Percentiles rank a stretch among this genome's conserved stretches.
Conservation (phyloP, 2,113 vertebrate genomes). For the Shinisaurus crocodilurus region DNA sequence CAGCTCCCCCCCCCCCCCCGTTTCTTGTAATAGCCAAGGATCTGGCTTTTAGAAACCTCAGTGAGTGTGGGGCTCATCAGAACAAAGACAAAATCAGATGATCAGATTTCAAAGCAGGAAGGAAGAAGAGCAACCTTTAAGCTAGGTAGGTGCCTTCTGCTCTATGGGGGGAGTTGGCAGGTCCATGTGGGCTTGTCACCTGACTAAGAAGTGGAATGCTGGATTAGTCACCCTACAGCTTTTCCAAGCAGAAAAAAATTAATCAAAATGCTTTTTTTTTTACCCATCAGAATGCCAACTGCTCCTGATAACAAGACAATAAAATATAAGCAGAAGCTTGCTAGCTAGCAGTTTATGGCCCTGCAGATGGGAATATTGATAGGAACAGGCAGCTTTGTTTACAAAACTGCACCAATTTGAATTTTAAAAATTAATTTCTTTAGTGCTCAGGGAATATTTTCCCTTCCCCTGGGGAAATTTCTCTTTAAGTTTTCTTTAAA, state of each 20-base stretch:
- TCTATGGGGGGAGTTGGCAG: neutral
- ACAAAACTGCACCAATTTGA: conserved; percentile 37
- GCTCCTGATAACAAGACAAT: conserved; percentile 56
- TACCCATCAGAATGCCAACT: conserved; percentile 48
- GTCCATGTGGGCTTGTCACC: neutral
- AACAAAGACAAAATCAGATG: neutral
- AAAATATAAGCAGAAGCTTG: conserved; percentile 49
- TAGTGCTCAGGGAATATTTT: neutral
- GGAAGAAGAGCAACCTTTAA: neutral
- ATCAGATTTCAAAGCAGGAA: neutral
- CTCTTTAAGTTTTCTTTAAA: neutral
- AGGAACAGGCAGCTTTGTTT: conserved; percentile 47
- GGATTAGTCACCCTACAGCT: conserved; percentile 42
- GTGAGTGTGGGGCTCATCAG: neutral
- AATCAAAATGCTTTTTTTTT: conserved; percentile 43
- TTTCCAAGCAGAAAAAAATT: conserved; percentile 26
- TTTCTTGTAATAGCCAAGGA: neutral
- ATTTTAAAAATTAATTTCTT: conserved; percentile 35
- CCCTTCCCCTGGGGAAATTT: neutral
- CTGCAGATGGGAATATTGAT: conserved; percentile 48
- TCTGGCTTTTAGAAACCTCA: neutral
- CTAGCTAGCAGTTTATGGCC: conserved; percentile 38
- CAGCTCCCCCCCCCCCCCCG: neutral
- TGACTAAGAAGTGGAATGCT: conserved; percentile 6
- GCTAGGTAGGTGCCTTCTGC: neutral